These are phyloP conservation scores for Plotosus lineatus DNA, from an alignment of 2,113 vertebrate genomes.

Conservation along the genomic window DNA sequence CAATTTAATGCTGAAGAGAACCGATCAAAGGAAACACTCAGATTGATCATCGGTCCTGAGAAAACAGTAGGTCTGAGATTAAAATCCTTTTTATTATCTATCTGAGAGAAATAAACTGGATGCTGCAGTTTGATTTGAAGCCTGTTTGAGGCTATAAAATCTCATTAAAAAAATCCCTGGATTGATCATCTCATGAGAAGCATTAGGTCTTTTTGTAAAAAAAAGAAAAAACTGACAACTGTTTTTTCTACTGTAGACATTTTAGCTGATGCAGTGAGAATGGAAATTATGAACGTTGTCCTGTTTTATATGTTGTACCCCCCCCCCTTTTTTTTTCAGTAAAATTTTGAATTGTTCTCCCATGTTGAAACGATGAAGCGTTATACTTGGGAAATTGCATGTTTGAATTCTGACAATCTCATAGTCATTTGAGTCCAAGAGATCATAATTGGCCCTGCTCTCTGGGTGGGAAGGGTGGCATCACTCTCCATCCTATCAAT, in stretches of 20 bases:
- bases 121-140: conserved; percentile 20
- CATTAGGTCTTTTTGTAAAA: neutral
- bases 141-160: conserved; percentile 11
- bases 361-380: neutral
- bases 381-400: conserved; percentile 5
- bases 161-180: neutral
- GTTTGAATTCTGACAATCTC: conserved; percentile 6
- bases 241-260: neutral
- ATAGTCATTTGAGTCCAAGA: conserved; percentile 3
- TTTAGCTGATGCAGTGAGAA: neutral
- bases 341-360: neutral
- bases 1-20: conserved; percentile 30
- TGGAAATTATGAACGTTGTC: neutral
- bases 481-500: neutral
- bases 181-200: conserved; percentile 19
- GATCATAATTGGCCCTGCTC: conserved; percentile 2
- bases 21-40: neutral
- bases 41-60: conserved; percentile 25
- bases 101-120: conserved; percentile 7
- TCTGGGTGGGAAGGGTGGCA: neutral
- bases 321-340: no score
- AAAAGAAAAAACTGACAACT: conserved; percentile 1
- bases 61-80: conserved; percentile 31
- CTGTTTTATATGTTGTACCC: neutral
- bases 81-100: conserved; percentile 29